Conservation (phyloP, 1,140 invertebrate genomes). For the Drosophila willistoni region DNA sequence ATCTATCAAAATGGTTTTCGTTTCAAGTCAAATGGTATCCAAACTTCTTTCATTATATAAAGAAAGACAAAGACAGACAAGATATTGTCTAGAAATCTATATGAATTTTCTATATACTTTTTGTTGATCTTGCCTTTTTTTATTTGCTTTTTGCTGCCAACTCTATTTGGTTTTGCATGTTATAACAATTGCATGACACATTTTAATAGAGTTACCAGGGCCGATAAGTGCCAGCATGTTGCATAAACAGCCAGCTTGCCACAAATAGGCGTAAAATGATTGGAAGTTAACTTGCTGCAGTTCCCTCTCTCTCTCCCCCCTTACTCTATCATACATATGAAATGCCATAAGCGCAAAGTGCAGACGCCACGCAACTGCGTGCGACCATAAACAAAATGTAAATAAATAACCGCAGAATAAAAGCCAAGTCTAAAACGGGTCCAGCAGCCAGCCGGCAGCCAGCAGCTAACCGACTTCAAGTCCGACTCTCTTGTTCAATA, state of each 20-base stretch:
- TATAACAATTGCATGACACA: conserved; percentile 52
- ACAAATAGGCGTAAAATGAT: conserved; percentile 57
- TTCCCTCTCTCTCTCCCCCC: background rate
- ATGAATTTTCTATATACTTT: too few relatives aligned
- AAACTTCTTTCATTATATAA: too few relatives aligned
- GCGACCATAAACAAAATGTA: conserved; percentile 41
- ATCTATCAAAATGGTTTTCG: too few relatives aligned
- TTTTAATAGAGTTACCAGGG: conserved; percentile 61
- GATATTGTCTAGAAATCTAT: too few relatives aligned
- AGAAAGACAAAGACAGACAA: too few relatives aligned
- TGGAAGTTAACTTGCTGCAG: conserved; percentile 20
- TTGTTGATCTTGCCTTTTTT: background rate
- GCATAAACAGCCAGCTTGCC: conserved; percentile 41
- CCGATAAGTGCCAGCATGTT: conserved; percentile 8
- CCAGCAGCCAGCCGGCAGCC: background rate
- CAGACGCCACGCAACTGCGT: conserved; percentile 67
- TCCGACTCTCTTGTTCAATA: conserved; percentile 8
- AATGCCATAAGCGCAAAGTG: conserved; percentile 46
- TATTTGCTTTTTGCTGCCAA: background rate
- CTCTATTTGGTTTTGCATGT: conserved; percentile 1
- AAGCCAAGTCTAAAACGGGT: conserved; percentile 30
- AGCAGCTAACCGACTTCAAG: too few relatives aligned
- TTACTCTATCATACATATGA: background rate
- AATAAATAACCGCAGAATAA: conserved; percentile 35
- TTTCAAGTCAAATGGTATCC: too few relatives aligned